Percentiles rank a stretch among this genome's conserved stretches.
Conservation (phyloP, 2,113 vertebrate species). For the Taxidea taxus region DNA sequence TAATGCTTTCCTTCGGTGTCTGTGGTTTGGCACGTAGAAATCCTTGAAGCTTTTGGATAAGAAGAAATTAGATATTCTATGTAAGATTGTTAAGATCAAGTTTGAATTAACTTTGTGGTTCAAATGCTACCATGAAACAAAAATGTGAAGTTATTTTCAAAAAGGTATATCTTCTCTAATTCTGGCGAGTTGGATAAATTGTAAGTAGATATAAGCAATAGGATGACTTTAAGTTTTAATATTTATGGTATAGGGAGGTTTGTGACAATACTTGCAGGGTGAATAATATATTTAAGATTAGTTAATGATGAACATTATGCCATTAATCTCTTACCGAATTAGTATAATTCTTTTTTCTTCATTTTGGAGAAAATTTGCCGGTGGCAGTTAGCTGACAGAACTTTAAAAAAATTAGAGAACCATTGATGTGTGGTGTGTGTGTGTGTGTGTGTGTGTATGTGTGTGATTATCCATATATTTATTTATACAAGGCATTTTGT, state of each 20-base stretch:
- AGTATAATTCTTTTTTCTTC: not conserved
- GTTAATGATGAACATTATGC: not conserved
- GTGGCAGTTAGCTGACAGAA: not conserved
- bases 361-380: not conserved
- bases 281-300: not conserved
- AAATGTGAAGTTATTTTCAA: not conserved
- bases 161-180: not conserved
- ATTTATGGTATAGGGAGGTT: not conserved
- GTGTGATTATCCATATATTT: not conserved
- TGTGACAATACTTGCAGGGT: not conserved
- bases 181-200: not conserved
- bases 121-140: not conserved
- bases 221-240: not conserved
- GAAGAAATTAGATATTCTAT: not conserved
- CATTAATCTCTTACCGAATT: not conserved
- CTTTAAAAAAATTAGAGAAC: not conserved
- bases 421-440: not conserved
- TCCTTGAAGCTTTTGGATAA: not conserved
- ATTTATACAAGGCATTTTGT: not conserved
- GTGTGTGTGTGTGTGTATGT: not conserved
- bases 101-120: slow-evolving; percentile 18
- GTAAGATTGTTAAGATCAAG: not conserved
- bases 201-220: not conserved
- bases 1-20: not conserved
- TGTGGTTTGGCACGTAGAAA: not conserved